Evolutionary conservation across 2,113 vertebrate genomes (phyloP).

Genomic region (Coregonus clupeaformis): DNA sequence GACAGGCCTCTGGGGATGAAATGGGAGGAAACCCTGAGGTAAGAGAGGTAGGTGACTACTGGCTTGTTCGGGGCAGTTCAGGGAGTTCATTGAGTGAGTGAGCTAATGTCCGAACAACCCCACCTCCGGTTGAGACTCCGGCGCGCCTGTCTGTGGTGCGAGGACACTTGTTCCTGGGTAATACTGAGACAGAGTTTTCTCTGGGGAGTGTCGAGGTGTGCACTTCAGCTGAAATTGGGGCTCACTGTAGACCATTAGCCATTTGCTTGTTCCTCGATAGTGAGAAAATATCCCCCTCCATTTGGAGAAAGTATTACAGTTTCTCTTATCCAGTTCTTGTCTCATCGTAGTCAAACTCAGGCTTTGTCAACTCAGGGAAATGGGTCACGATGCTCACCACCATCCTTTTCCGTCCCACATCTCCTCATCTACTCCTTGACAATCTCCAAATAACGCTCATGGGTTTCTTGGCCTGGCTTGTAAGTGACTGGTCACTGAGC

Average conservation of each 20-base stretch:
- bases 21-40: slow-evolving; percentile 89
- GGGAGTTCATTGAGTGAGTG: slow-evolving; percentile 65
- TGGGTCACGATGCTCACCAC: slow-evolving; percentile 59
- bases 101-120: slow-evolving; percentile 76
- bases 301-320: slow-evolving; percentile 72
- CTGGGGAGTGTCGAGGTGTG: slow-evolving; percentile 82
- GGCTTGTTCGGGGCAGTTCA: not conserved
- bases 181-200: slow-evolving; percentile 88
- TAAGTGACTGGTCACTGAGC: slow-evolving; percentile 65
- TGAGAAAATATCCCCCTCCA: slow-evolving; percentile 79
- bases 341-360: slow-evolving; percentile 70
- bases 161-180: slow-evolving; percentile 86
- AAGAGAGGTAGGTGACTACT: slow-evolving; percentile 75
- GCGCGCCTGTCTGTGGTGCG: slow-evolving; percentile 76
- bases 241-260: slow-evolving; percentile 88
- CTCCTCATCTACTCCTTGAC: slow-evolving; percentile 63
- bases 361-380: slow-evolving; percentile 66
- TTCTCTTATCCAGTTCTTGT: slow-evolving; percentile 75
- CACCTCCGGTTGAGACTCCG: slow-evolving; percentile 78
- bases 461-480: slow-evolving; percentile 77
- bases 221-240: slow-evolving; percentile 83
- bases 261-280: slow-evolving; percentile 80
- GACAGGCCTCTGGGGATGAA: slow-evolving; percentile 79
- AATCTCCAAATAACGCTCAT: slow-evolving; percentile 76
- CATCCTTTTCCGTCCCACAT: slow-evolving; percentile 57